Conservation (phyloP, 2,888 invertebrate species). For the Xestia ashworthii region DNA sequence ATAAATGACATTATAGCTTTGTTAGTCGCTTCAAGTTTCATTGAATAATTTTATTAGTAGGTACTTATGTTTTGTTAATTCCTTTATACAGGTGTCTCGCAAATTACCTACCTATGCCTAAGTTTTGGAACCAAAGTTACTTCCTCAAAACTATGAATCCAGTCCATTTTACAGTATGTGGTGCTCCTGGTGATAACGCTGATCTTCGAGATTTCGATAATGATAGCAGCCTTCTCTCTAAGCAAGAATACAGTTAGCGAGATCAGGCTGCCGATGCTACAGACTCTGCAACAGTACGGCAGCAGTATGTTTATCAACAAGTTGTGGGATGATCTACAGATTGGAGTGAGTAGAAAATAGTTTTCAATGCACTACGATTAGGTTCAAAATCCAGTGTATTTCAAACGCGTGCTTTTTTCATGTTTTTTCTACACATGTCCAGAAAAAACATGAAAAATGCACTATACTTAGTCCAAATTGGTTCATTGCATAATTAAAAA, state of each 20-base stretch:
- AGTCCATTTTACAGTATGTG: slow-evolving; percentile 79
- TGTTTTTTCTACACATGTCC: too few species aligned
- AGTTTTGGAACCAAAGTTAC: background rate
- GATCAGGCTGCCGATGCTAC: slow-evolving; percentile 79
- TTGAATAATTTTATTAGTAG: background rate
- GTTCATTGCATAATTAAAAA: too few species aligned
- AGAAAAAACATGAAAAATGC: too few species aligned
- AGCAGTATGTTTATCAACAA: slow-evolving; percentile 73
- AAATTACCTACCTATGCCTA: background rate
- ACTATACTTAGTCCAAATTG: too few species aligned
- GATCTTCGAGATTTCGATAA: slow-evolving; percentile 81
- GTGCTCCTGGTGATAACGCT: slow-evolving; percentile 76
- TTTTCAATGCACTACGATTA: too few species aligned
- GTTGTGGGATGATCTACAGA: slow-evolving; percentile 85
- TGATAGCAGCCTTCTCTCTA: slow-evolving; percentile 78
- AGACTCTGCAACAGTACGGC: slow-evolving; percentile 75
- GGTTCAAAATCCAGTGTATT: too few species aligned
- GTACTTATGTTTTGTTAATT: background rate
- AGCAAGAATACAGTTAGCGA: slow-evolving; percentile 72
- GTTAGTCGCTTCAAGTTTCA: too few species aligned
- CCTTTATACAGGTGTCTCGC: background rate
- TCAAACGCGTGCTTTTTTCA: too few species aligned
- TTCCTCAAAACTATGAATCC: slow-evolving; percentile 40
- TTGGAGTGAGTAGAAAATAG: slow-evolving; percentile 72
- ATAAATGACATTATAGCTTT: too few species aligned